Evolutionary conservation across 2,888 invertebrate species (phyloP).

Genomic region (Cheilosia pagana): DNA sequence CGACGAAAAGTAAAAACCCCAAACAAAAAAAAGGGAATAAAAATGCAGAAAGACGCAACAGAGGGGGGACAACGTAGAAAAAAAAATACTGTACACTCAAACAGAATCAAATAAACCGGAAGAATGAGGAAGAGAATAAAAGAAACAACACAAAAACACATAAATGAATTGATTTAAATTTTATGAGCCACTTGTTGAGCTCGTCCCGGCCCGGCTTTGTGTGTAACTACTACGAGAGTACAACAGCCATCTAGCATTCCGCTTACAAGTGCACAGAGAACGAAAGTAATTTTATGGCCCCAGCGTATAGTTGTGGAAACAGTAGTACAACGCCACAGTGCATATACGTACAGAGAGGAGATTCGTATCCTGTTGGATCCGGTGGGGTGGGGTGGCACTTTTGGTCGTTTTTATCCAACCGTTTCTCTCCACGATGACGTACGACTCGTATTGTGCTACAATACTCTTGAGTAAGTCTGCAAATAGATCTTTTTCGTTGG

Average conservation of each 20-base stretch:
- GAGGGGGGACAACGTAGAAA: slow-evolving; percentile 16
- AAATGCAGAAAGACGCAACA: slow-evolving; percentile 63
- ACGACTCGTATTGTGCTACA: slow-evolving; percentile 10
- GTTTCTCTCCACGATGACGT: slow-evolving; percentile 29
- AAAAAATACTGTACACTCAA: slow-evolving; percentile 11
- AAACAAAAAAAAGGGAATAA: slow-evolving; percentile 50
- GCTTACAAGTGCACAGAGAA: slow-evolving; percentile 63
- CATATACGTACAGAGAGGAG: slow-evolving; percentile 5
- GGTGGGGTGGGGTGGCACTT: slow-evolving; percentile 23
- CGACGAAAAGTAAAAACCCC: slow-evolving; percentile 36
- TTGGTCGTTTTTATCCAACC: slow-evolving; percentile 27
- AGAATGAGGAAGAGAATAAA: slow-evolving; percentile 68
- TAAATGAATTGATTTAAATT: slow-evolving; percentile 79
- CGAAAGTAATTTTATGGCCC: slow-evolving; percentile 69
- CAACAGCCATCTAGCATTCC: slow-evolving; percentile 40
- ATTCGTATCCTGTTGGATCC: slow-evolving; percentile 38
- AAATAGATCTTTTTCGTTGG: slow-evolving; percentile 38
- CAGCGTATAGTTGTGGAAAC: slow-evolving; percentile 12
- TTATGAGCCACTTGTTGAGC: slow-evolving; percentile 78
- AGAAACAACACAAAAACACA: slow-evolving; percentile 76
- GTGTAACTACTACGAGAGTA: slow-evolving; percentile 49
- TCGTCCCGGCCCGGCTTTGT: slow-evolving; percentile 57
- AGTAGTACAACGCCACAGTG: slow-evolving; percentile 40
- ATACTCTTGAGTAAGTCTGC: slow-evolving; percentile 12
- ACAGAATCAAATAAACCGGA: slow-evolving; percentile 68